Base-by-base conservation (phyloP, 2,888 invertebrate genomes). In the Himalopsyche anomala region DNA sequence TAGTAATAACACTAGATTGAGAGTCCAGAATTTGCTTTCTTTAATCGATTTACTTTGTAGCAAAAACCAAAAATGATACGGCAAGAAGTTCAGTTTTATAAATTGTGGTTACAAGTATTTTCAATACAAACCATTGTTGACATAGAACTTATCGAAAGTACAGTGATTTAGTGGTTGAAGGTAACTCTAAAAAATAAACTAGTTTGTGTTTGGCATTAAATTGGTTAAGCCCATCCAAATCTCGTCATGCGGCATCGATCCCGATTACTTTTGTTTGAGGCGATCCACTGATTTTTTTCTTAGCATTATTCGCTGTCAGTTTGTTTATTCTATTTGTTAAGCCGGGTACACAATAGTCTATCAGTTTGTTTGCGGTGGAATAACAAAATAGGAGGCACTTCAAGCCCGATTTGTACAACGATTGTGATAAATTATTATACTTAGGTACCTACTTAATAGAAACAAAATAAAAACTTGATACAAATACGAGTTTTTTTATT, bases 251-350 rank as follows among this genome's bases (percentile, higher is more conserved):
- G 84, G 62, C 86, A 79, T 79, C 55, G 84, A 40, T 62, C 51
- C 62, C 84, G 87, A 85, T 85, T 84, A 84, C 19, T 80, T 69
- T 82, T 74, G 83, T 83, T 40, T 69, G 83, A 79, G 19, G 62
- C 83, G 74, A 87, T 84, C 84, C 84, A 87, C 82, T 84, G 81
- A 85, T 81, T 86, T 86, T 85, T 86, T 86, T 84, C 82, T 84
- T 38, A 40, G 54, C 80, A 55, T 83, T 83, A 62, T 62, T 62
- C 62, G 62, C 28, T 19, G 62, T 62, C 62, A 62, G 62, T 62
- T 85, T 86, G 85, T 88, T 88, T 86, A 85, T 84, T 88, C 83
- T 87, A 84, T 88, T 88, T 85, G 87, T 88, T 81, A 84, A 80
- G 80, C 62, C 56, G 42, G 69, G 17, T 19, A 69, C 80, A 87